phyloP scores from a whole-genome alignment of 2,113 vertebrate genomes.

The Aplodontia rufa region DNA sequence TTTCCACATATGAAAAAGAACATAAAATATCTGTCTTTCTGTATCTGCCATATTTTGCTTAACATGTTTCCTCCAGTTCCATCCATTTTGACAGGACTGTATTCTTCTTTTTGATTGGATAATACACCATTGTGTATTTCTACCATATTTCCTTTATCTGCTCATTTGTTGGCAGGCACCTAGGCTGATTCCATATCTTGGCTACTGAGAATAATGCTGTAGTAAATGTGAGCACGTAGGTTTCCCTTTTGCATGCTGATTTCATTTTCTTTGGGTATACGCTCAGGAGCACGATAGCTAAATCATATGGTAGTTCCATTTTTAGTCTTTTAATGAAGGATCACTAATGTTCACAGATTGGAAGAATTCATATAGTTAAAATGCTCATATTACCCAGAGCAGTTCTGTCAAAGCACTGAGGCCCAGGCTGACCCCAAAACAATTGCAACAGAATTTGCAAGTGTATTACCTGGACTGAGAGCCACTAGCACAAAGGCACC shows the following conservation, averaged over 20 bases:
- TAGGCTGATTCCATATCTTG: not conserved
- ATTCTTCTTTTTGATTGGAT: not conserved
- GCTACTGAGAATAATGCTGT: not conserved
- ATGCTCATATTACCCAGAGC: not conserved
- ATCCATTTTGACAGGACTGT: not conserved
- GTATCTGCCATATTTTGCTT: not conserved
- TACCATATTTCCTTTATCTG: not conserved
- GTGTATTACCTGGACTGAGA: not conserved
- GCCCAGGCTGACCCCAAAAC: not conserved
- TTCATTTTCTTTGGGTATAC: not conserved
- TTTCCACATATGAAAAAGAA: not conserved
- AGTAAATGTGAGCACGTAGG: not conserved
- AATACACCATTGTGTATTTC: not conserved
- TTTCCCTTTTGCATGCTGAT: not conserved
- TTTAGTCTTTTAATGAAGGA: not conserved
- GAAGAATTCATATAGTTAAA: not conserved
- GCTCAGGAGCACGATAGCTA: not conserved
- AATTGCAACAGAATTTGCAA: not conserved
- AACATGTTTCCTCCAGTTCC: not conserved
- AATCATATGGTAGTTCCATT: not conserved
- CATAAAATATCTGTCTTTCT: not conserved
- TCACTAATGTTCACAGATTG: not conserved
- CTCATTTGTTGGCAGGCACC: not conserved
- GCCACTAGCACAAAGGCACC: not conserved
- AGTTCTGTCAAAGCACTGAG: not conserved